These are phyloP conservation scores for Lepidocyrtoides sp. DNA, from an alignment of 2,888 invertebrate genomes.

Conservation along the genomic window DNA sequence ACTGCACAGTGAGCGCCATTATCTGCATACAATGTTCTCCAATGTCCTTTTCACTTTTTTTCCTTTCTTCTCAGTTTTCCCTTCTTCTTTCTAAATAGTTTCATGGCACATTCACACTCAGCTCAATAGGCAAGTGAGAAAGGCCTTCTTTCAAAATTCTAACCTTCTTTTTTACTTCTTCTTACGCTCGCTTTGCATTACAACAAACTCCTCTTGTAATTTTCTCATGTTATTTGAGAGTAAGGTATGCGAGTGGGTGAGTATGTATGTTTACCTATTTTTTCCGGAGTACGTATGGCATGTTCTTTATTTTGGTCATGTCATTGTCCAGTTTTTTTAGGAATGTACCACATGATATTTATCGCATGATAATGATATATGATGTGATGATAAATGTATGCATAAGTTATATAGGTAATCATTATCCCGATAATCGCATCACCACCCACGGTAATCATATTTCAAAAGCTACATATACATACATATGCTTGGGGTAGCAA, in stretches of 20 bases:
- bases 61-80: too few relatives aligned
- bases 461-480: too few relatives aligned
- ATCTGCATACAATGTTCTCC: background rate
- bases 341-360: background rate
- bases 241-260: background rate
- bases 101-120: too few relatives aligned
- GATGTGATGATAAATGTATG: background rate
- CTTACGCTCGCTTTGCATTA: too few relatives aligned
- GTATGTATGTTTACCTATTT: background rate
- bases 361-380: background rate
- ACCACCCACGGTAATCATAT: background rate
- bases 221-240: background rate
- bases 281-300: background rate
- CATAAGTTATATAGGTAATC: background rate
- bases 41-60: slow-evolving; percentile 4
- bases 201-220: too few relatives aligned
- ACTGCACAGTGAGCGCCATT: background rate
- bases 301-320: background rate
- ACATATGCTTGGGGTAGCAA: background rate
- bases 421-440: background rate
- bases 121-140: too few relatives aligned
- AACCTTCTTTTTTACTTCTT: too few relatives aligned
- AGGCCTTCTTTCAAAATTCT: too few relatives aligned
- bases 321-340: background rate
- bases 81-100: too few relatives aligned